These are phyloP conservation scores for Talpa occidentalis DNA, from an alignment of 2,113 vertebrate genomes.

Conservation along the genomic window DNA sequence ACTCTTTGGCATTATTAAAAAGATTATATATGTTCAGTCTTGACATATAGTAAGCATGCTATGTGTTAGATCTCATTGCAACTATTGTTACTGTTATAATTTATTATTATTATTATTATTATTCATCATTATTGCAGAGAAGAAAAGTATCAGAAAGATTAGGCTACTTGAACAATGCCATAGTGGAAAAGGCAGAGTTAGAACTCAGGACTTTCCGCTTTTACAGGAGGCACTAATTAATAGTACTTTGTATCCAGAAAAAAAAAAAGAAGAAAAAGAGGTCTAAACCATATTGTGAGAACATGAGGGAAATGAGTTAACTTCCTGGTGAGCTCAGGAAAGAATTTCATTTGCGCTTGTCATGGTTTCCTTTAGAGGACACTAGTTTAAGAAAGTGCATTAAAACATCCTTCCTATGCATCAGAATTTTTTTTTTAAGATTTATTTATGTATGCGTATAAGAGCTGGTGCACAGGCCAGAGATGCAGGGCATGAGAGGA, in stretches of 20 bases:
- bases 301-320: not conserved
- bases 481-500: too few relatives aligned
- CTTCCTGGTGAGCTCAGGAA: not conserved
- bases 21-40: not conserved
- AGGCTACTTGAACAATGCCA: not conserved
- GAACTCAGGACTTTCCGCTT: conserved; percentile 11
- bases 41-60: not conserved
- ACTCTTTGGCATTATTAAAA: conserved; percentile 7
- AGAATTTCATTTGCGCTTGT: not conserved
- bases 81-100: not conserved
- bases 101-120: conserved; percentile 19
- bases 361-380: not conserved
- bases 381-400: not conserved
- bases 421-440: too few relatives aligned
- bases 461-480: too few relatives aligned
- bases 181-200: not conserved
- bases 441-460: too few relatives aligned
- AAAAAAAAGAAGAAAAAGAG: not conserved
- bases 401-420: too few relatives aligned
- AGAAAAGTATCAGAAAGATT: not conserved
- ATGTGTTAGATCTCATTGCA: not conserved
- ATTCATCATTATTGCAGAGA: not conserved
- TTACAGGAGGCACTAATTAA: not conserved
- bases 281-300: not conserved
- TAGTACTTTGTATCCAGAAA: not conserved